Conservation (phyloP, 2,888 invertebrate genomes). For the Tuberolachnus salignus region DNA sequence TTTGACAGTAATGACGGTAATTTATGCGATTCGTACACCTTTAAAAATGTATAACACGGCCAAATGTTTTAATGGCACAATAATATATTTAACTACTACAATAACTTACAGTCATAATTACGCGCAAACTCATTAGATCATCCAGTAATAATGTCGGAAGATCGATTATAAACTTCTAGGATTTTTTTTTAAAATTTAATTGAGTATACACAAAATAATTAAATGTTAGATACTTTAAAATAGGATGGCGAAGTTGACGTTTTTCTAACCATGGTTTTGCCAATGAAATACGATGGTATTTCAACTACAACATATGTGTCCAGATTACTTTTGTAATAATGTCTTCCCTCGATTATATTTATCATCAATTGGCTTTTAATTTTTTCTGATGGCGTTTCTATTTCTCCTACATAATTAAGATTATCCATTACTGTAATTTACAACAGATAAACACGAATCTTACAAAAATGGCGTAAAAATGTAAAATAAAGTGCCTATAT, state of each 20-base stretch:
- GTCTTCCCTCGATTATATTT: slow-evolving; percentile 39
- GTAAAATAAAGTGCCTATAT: not conserved
- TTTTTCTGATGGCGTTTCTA: not conserved
- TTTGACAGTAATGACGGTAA: not conserved
- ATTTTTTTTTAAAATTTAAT: not conserved
- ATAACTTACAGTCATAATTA: slow-evolving; percentile 34
- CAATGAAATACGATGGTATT: slow-evolving; percentile 24
- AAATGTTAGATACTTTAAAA: slow-evolving; percentile 12
- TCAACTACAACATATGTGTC: slow-evolving; percentile 38
- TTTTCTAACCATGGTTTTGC: slow-evolving; percentile 14
- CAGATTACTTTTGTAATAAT: slow-evolving; percentile 38
- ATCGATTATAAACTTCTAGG: slow-evolving; percentile 41
- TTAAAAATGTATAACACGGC: not conserved
- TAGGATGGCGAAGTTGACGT: slow-evolving; percentile 23
- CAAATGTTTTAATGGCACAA: not conserved
- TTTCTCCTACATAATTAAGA: slow-evolving; percentile 2
- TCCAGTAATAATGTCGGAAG: slow-evolving; percentile 20
- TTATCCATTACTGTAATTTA: slow-evolving; percentile 16
- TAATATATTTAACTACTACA: too few species aligned
- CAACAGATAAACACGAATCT: not conserved
- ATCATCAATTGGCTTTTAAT: slow-evolving; percentile 44
- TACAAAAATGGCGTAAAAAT: not conserved
- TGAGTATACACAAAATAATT: not conserved
- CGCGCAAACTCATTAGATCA: not conserved
- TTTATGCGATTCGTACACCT: slow-evolving; percentile 36